phyloP scores from a whole-genome alignment of 2,797 vertebrate species.

The Atherinosoma microstoma region DNA sequence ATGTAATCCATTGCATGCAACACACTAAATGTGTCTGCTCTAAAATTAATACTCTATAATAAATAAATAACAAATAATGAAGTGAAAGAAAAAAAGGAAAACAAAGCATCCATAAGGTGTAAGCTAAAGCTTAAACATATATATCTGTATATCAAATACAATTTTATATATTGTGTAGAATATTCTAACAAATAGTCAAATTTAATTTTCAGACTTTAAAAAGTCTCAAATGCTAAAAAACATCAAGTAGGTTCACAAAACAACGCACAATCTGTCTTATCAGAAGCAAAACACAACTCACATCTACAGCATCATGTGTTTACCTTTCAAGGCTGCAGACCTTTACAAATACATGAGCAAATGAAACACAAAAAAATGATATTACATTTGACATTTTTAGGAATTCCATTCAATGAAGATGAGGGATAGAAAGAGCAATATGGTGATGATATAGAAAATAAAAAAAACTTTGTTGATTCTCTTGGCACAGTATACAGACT shows the following conservation, averaged over 20 bases:
- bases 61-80: no score
- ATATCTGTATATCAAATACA: no score
- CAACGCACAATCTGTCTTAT: neutral
- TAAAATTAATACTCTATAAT: no score
- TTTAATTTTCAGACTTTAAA: no score
- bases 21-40: no score
- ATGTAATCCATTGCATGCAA: no score
- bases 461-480: constrained; percentile 72
- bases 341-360: neutral
- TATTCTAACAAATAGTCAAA: neutral
- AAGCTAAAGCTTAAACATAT: no score
- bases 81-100: no score
- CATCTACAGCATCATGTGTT: no score
- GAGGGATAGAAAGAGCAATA: constrained; percentile 62
- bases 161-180: no score
- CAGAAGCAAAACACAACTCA: neutral
- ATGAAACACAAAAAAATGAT: neutral
- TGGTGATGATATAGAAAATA: constrained; percentile 56
- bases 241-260: neutral
- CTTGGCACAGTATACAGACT: constrained; percentile 43
- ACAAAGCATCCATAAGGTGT: no score
- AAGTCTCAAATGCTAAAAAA: neutral
- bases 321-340: neutral
- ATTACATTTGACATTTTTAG: constrained; percentile 21
- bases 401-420: constrained; percentile 65